phyloP scores from a whole-genome alignment of 2,113 vertebrate species.

The Cynocephalus volans region DNA sequence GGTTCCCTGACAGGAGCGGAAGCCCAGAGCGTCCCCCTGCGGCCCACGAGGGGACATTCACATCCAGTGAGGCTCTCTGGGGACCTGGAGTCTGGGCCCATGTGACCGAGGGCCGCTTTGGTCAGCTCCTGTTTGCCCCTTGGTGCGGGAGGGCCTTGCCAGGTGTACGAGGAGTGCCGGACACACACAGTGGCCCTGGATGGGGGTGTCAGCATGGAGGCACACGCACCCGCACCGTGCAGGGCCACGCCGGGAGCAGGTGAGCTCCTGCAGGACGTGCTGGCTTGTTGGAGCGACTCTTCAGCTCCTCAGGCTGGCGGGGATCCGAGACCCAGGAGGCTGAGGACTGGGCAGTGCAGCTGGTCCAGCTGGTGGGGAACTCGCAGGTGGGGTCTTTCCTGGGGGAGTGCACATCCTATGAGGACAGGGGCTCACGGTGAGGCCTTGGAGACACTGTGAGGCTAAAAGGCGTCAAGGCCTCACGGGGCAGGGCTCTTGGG shows the following conservation, averaged over 20 bases:
- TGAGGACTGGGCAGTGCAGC: not conserved
- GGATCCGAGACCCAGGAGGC: rapidly evolving
- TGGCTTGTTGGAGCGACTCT: not conserved
- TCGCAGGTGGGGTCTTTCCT: not conserved
- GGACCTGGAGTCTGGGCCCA: not conserved
- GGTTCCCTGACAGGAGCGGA: not conserved
- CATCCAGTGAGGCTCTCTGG: not conserved
- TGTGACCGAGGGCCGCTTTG: not conserved
- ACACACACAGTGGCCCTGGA: no score
- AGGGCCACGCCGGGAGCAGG: no score
- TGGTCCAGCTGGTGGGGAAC: not conserved
- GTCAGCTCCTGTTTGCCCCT: rapidly evolving
- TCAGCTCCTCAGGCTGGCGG: no score
- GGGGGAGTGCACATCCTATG: no score
- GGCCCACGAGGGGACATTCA: rapidly evolving
- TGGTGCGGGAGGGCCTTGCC: rapidly evolving
- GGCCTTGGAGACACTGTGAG: not conserved
- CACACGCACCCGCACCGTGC: no score
- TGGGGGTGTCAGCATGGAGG: no score
- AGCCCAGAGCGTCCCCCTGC: no score
- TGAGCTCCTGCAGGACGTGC: no score
- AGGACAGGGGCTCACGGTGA: not conserved
- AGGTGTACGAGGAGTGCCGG: not conserved
- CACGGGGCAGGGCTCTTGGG: rapidly evolving
- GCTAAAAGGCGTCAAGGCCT: not conserved